These are phyloP conservation scores for Solen grandis DNA, from an alignment of 1,140 invertebrate species.

Conservation along the genomic window DNA sequence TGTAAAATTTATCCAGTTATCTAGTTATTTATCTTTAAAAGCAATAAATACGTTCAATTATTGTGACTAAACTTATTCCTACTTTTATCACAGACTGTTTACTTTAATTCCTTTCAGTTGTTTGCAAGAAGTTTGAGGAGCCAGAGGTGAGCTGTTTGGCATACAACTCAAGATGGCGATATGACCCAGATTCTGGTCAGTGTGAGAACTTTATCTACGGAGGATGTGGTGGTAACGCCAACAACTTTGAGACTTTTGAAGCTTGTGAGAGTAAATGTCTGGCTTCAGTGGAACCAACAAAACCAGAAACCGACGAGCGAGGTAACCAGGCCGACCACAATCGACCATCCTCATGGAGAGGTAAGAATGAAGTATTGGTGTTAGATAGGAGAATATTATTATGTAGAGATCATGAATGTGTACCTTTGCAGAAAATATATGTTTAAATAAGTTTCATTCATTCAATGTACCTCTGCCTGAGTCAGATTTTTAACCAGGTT, in stretches of 20 bases:
- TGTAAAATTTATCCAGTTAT: too few species aligned
- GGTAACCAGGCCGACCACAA: not conserved
- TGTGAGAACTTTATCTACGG: slow-evolving; percentile 83
- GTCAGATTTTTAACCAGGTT: too few species aligned
- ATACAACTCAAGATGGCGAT: slow-evolving; percentile 80
- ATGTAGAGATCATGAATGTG: too few species aligned
- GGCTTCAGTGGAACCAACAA: not conserved
- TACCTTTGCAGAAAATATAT: too few species aligned
- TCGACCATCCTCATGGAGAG: slow-evolving; percentile 38
- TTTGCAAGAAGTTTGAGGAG: slow-evolving; percentile 44
- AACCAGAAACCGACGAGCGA: not conserved
- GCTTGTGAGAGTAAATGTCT: slow-evolving; percentile 53
- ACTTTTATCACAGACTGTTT: too few species aligned
- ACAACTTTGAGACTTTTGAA: slow-evolving; percentile 80
- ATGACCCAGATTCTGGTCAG: slow-evolving; percentile 75
- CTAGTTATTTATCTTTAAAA: too few species aligned
- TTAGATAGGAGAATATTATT: too few species aligned
- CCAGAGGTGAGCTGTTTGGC: slow-evolving; percentile 38
- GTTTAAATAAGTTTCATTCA: too few species aligned
- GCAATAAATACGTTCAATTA: too few species aligned
- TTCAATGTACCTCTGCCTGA: too few species aligned
- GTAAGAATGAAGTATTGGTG: slow-evolving; percentile 4
- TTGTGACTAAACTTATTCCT: too few species aligned
- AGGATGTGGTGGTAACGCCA: slow-evolving; percentile 83
- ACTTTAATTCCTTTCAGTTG: too few species aligned